Conservation (phyloP, 2,797 vertebrate genomes). For the Arnoldichthys spilopterus region DNA sequence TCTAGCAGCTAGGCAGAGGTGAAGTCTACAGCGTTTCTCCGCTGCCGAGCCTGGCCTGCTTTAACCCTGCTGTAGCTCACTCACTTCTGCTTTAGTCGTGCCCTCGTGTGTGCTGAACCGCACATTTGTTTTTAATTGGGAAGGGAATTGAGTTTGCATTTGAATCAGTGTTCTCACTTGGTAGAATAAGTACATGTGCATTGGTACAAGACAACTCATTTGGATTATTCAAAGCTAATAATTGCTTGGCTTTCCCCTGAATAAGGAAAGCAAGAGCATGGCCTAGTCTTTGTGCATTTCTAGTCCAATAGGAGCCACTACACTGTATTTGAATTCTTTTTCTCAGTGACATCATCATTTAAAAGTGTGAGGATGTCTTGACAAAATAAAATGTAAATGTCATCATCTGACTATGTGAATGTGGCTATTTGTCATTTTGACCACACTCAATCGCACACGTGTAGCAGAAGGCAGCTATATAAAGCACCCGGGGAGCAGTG, state of each 20-base stretch:
- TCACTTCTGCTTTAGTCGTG: constrained; percentile 43
- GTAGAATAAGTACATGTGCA: constrained; percentile 58
- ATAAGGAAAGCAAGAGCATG: constrained; percentile 46
- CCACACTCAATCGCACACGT: too few relatives aligned
- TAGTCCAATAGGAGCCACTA: constrained; percentile 3
- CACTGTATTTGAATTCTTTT: neutral
- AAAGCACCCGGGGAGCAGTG: too few relatives aligned
- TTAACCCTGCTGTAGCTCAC: constrained; percentile 52
- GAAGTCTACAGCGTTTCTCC: constrained; percentile 43
- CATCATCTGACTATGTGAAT: constrained; percentile 26
- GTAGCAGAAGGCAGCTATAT: too few relatives aligned
- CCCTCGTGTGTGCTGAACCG: constrained; percentile 54
- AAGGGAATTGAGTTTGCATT: constrained; percentile 62
- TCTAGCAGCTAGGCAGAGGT: constrained; percentile 55
- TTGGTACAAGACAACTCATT: constrained; percentile 59
- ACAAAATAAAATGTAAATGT: constrained; percentile 14
- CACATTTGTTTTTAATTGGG: constrained; percentile 64
- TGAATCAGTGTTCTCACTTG: constrained; percentile 56
- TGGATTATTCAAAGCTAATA: constrained; percentile 62
- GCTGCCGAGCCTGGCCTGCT: constrained; percentile 43
- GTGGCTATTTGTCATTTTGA: too few relatives aligned
- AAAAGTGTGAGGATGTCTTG: constrained; percentile 13
- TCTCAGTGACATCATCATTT: constrained; percentile 14
- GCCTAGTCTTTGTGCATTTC: constrained; percentile 24
- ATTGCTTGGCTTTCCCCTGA: constrained; percentile 50